Evolutionary conservation across 2,888 invertebrate genomes (phyloP), one percentile per base, ranked within the genome.

Genomic region (Lepetodrilus schrolli): DNA sequence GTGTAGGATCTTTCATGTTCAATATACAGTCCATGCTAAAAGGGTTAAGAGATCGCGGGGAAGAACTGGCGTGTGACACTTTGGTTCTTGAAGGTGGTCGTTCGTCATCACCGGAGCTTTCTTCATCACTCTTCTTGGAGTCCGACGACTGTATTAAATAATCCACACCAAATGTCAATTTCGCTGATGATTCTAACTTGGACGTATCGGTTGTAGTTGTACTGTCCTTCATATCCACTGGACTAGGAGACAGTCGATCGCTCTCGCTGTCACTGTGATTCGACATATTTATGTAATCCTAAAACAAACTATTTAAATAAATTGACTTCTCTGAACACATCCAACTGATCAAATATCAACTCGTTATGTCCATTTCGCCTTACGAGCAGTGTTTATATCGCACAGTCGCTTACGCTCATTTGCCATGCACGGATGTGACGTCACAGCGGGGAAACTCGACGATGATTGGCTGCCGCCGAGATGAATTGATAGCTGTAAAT

Each of bases 21-120:
- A 72, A 47, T 30, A 72, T 72, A 66, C 72, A 72, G 47, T 72
- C 72, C 72, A 72, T 72, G 20, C 72, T 66, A 37, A 72, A 72
- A 1, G 58, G 58, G 37, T 72, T 72, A 4, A 65, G 48, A 10
- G 48, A 23, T 13, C 48, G 38, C 0, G 66, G 65, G 17, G 66
- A 34, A 34, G 65, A n/a, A n/a, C n/a, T n/a, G n/a, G n/a, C n/a
- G n/a, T n/a, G n/a, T n/a, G n/a, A n/a, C n/a, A n/a, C n/a, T n/a
- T n/a, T n/a, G n/a, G n/a, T n/a, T n/a, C n/a, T n/a, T n/a, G n/a
- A n/a, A n/a, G 49, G 23, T 7, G n/a, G 2, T 17, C 20, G 13
- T 7, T 48, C 48, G 8, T 21, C 37, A 8, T 37, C 30, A 51
- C 70, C 43, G 13, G 43, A 47, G 26, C 17, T 65, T 20, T 58